Evolutionary conservation across 2,797 vertebrate genomes (phyloP), one percentile per base, ranked within the genome.

Genomic region (Lycodopsis pacificus): DNA sequence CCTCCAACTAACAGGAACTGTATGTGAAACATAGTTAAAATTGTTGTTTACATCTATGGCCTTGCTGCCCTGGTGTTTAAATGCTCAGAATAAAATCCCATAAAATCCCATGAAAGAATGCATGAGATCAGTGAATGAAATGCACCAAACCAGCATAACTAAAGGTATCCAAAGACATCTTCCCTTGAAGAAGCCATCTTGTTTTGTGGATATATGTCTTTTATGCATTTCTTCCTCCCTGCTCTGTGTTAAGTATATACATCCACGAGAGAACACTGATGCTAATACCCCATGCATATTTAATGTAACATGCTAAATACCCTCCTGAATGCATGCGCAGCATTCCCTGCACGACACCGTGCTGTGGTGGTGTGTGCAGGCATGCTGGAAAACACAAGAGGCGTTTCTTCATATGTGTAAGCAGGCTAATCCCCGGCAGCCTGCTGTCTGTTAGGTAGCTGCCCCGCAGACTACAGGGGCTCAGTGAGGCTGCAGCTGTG

Each of bases 201-300:
- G 7, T 44, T 48, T 13, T 32, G 4, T 40, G 25, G 8, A 14
- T 17, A 34, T 12, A 11, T 0, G 3, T 46, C 25, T 34, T 42
- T n/a, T 17, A 40, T 19, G n/a, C 15, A 11, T 65, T 19, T 42
- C 32, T 46, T 51, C 54, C 5, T 11, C 25, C 8, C 2, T 22
- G 17, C 48, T 65, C 12, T 30, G 61, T 27, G 34, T 22, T 4
- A 30, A n/a, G 7, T 17, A 27, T 25, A 17, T 12, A 10, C 14
- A 67, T 54, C 11, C 20, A 63, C 34, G 22, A 71, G 15, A 5
- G 27, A 71, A 8, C 13, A 25, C 54, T 56, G 59, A 77, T 64
- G 76, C 67, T 61, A 84, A 73, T 61, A 12, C 9, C 15, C 38
- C 65, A 83, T 86, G 48, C 74, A 82, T 79, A 83, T 80, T 84